phyloP scores from a whole-genome alignment of 2,888 invertebrate species.

The Papilio demoleus region DNA sequence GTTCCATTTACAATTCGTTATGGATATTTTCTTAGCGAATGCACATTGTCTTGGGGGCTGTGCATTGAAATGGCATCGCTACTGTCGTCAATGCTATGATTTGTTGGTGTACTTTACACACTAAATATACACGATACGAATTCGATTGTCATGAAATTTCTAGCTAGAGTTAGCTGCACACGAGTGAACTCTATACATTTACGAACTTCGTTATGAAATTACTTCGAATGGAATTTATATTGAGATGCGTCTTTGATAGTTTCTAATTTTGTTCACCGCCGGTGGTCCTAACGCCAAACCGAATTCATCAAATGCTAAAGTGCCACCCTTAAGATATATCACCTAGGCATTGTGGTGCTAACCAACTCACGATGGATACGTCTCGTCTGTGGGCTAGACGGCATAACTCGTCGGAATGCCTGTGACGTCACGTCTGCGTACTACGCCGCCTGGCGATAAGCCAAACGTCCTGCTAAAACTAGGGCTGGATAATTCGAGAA shows the following conservation, averaged over 20 bases:
- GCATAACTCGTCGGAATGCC: slow-evolving; percentile 51
- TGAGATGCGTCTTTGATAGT: not conserved
- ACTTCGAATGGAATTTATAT: too few relatives aligned
- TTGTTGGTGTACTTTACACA: too few relatives aligned
- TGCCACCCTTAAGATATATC: slow-evolving; percentile 23
- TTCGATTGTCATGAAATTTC: too few relatives aligned
- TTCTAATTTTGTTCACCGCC: slow-evolving; percentile 28
- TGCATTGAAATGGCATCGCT: too few relatives aligned
- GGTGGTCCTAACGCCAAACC: slow-evolving; percentile 31
- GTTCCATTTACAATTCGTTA: too few relatives aligned
- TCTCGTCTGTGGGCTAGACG: slow-evolving; percentile 38
- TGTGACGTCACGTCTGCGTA: slow-evolving; percentile 65
- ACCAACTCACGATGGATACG: slow-evolving; percentile 36
- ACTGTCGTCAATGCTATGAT: too few relatives aligned
- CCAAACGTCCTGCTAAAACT: slow-evolving; percentile 47
- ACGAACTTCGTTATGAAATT: too few relatives aligned
- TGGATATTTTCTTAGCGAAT: too few relatives aligned
- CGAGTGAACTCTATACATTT: too few relatives aligned
- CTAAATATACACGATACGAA: too few relatives aligned
- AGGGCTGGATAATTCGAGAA: slow-evolving; percentile 43
- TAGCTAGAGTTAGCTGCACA: too few relatives aligned
- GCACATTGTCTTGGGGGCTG: too few relatives aligned
- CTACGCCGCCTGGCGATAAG: slow-evolving; percentile 52
- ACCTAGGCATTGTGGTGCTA: slow-evolving; percentile 27
- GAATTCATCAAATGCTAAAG: slow-evolving; percentile 29